Conservation (phyloP, 2,888 invertebrate genomes). For the Synergus gifuensis region DNA sequence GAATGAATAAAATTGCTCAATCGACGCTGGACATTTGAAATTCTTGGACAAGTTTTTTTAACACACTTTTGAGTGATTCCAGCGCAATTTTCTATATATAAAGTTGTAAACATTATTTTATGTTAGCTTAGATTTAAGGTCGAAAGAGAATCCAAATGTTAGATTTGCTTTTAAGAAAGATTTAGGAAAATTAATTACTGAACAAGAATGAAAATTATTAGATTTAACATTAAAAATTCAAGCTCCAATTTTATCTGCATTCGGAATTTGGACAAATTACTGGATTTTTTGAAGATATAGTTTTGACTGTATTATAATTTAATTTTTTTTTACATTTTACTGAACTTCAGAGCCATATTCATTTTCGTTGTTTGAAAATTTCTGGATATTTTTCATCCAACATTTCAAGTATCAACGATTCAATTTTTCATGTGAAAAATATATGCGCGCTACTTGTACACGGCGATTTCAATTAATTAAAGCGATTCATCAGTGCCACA, state of each 20-base stretch:
- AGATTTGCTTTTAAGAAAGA: background rate
- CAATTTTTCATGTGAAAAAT: background rate
- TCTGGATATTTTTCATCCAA: background rate
- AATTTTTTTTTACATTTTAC: background rate
- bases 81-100: background rate
- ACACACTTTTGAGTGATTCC: constrained; percentile 20
- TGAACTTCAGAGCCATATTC: background rate
- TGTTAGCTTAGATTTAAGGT: background rate
- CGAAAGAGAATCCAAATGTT: background rate
- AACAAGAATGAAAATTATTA: background rate
- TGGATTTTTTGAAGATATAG: background rate
- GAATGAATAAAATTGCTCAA: constrained; percentile 16
- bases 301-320: background rate
- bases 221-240: background rate
- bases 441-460: background rate
- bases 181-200: background rate
- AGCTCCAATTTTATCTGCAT: background rate
- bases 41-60: constrained; percentile 8
- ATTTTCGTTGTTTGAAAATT: background rate
- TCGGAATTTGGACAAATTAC: background rate
- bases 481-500: background rate
- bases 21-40: background rate
- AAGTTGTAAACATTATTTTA: background rate
- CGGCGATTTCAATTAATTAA: background rate
- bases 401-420: background rate